Conservation (phyloP, 1,140 invertebrate species). For the Thalassaphorura encarpata region DNA sequence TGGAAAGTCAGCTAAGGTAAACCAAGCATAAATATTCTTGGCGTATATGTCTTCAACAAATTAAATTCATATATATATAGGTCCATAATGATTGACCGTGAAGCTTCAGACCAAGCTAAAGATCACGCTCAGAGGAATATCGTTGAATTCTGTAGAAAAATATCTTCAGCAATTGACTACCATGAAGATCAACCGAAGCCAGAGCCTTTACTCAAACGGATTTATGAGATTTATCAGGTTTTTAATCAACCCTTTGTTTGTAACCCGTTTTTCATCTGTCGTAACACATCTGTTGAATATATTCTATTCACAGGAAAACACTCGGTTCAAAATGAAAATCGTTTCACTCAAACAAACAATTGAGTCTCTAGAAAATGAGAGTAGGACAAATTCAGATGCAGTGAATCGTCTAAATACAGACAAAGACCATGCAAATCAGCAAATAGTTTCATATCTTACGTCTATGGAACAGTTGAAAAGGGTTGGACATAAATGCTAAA, state of each 20-base stretch:
- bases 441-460: slow-evolving; percentile 50
- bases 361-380: slow-evolving; percentile 51
- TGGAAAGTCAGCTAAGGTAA: slow-evolving; percentile 53
- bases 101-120: slow-evolving; percentile 26
- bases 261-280: too few species aligned
- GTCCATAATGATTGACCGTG: slow-evolving; percentile 31
- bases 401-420: slow-evolving; percentile 52
- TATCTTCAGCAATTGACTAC: slow-evolving; percentile 29
- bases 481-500: slow-evolving; percentile 32
- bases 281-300: too few species aligned
- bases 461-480: slow-evolving; percentile 55
- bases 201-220: slow-evolving; percentile 23
- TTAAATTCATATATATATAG: slow-evolving; percentile 9
- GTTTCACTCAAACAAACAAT: slow-evolving; percentile 49
- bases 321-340: slow-evolving; percentile 41
- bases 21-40: not conserved
- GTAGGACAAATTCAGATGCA: slow-evolving; percentile 52
- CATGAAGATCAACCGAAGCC: slow-evolving; percentile 27
- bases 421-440: slow-evolving; percentile 57
- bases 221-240: slow-evolving; percentile 32
- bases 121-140: slow-evolving; percentile 26
- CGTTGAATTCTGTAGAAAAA: slow-evolving; percentile 30
- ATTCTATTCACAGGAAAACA: slow-evolving; percentile 40
- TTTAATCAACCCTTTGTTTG: too few species aligned
- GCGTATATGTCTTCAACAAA: not conserved